Base-by-base conservation (phyloP, 2,113 vertebrate species). In the Lepisosteus oculatus region DNA sequence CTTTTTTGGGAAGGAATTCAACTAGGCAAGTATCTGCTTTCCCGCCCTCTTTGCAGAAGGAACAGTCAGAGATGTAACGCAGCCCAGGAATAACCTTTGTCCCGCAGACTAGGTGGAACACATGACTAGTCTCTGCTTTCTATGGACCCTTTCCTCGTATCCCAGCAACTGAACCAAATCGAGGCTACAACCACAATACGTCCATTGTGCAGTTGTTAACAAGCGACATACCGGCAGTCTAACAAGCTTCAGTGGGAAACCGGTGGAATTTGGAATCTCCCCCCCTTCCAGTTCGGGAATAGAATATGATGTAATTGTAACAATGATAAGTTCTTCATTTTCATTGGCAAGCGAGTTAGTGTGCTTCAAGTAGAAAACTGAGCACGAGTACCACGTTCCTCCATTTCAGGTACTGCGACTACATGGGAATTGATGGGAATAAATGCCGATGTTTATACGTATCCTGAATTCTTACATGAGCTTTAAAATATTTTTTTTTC, bases 191-290 rank as follows among this genome's bases (percentile, higher is more conserved):
- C 64, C 45, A 81, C 79, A 84, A 80, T 68, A 45, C 57, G n/a
- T 56, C 76, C 64, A 68, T 83, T 85, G 83, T 86, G 68, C 47
- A 64, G 71, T 55, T 15, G 70, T 59, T 71, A 81, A 78, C 75
- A 47, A 73, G 66, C 80, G 65, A 70, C 76, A 74, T 64, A 67
- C 71, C 61, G 66, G 67, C 42, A 72, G 61, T 61, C 67, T 29
- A 29, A 29, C 29, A 29, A 29, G 29, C 29, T 29, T 29, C 29
- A 29, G 29, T 29, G 29, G 29, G 29, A 9, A 65, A 65, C 72
- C 74, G 76, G 75, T 14, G 54, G 41, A 66, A 7, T 13, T 13
- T 47, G 12, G 12, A 67, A 54, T 79, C 73, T 71, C 79, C 77
- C 75, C 78, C 76, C 83, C 77, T 17, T 17, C 15, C 15, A 17